phyloP scores from a whole-genome alignment of 2,797 vertebrate species.

The Sebastiscus tertius region DNA sequence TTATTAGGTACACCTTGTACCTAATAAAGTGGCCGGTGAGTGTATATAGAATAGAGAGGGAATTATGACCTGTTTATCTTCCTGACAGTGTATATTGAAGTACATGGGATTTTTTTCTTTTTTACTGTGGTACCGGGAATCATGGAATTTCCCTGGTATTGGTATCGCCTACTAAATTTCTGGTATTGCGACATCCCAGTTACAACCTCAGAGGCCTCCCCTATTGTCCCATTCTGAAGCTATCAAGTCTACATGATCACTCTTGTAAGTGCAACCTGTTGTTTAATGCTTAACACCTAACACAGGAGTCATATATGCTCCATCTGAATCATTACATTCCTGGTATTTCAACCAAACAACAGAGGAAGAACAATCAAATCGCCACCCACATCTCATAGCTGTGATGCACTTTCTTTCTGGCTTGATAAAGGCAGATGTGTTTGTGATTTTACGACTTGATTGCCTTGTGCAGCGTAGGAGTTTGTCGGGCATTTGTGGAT shows the following conservation, averaged over 20 bases:
- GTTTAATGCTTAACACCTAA: constrained; percentile 22
- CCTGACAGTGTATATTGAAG: too few species aligned
- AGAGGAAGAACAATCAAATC: constrained; percentile 9
- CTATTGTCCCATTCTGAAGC: constrained; percentile 31
- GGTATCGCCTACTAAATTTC: constrained; percentile 21
- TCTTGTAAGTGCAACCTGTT: not conserved
- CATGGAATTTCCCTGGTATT: too few species aligned
- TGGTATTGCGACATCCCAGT: not conserved
- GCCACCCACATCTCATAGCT: constrained; percentile 7
- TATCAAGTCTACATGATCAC: constrained; percentile 33
- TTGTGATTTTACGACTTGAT: constrained; percentile 50
- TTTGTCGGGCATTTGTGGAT: constrained; percentile 49
- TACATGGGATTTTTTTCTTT: too few species aligned
- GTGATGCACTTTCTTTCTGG: not conserved
- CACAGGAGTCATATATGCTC: constrained; percentile 18
- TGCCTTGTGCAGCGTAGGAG: constrained; percentile 3
- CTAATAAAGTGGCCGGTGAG: too few species aligned
- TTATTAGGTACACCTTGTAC: too few species aligned
- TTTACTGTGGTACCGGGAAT: too few species aligned
- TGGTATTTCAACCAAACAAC: constrained; percentile 12
- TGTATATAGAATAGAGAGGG: too few species aligned
- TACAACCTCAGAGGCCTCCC: constrained; percentile 13
- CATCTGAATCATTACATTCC: constrained; percentile 6
- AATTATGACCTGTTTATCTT: too few species aligned
- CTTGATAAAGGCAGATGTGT: not conserved